Conservation (phyloP, 2,888 invertebrate species). For the Acrocera orbiculus region DNA sequence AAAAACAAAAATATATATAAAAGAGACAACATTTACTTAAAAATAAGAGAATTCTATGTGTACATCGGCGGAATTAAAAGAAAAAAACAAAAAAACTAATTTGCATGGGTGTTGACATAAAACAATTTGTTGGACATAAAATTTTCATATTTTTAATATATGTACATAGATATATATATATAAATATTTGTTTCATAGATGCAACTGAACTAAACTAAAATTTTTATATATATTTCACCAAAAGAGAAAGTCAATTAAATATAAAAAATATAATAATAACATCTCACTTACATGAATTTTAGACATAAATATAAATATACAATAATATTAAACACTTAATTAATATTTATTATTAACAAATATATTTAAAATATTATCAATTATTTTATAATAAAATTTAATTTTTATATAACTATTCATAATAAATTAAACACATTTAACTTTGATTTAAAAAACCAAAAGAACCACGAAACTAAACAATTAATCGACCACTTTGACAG, state of each 20-base stretch:
- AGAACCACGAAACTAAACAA: conserved; percentile 3
- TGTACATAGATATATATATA: conserved; percentile 4
- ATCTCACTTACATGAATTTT: conserved; percentile 4
- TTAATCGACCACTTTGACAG: conserved; percentile 6
- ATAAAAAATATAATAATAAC: too few species aligned
- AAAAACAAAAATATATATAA: conserved; percentile 4
- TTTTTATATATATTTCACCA: too few species aligned
- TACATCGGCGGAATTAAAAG: conserved; percentile 1
- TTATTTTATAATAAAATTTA: too few species aligned
- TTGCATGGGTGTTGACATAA: conserved; percentile 13
- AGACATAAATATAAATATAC: too few species aligned
- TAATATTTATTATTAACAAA: too few species aligned
- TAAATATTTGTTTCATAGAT: too few species aligned
- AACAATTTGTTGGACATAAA: conserved; percentile 6
- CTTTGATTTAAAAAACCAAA: conserved; percentile 1
- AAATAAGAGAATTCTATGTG: conserved; percentile 1
- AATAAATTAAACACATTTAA: too few species aligned
- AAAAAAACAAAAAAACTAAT: conserved; percentile 7
- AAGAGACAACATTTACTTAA: background rate
- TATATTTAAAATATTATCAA: too few species aligned
- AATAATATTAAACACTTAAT: too few species aligned
- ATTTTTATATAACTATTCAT: too few species aligned
- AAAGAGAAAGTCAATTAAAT: too few species aligned
- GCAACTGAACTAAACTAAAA: too few species aligned
- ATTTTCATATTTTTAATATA: conserved; percentile 8